Percentiles rank a stretch among this genome's conserved stretches.
phyloP scores from a whole-genome alignment of 2,888 invertebrate genomes.

The Drosophila kuntzei region DNA sequence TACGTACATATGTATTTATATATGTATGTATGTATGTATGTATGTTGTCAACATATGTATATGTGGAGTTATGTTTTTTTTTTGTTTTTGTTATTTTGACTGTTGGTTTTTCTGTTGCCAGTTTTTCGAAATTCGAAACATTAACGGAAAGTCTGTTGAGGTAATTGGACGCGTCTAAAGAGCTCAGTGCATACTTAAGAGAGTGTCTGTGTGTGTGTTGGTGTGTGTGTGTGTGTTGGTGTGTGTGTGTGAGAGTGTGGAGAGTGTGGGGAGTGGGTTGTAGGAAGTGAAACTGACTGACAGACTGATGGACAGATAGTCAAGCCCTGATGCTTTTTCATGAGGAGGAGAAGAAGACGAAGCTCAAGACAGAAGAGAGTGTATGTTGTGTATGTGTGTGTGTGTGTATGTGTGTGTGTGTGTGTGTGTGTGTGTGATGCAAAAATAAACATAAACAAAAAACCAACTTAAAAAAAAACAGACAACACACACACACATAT shows the following conservation, averaged over 20 bases:
- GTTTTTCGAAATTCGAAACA: conserved; percentile 74
- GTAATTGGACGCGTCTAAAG: conserved; percentile 77
- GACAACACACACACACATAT: not conserved
- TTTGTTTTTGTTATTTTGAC: conserved; percentile 11
- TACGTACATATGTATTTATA: conserved; percentile 3
- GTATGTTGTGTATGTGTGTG: not conserved
- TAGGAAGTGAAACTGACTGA: conserved; percentile 30
- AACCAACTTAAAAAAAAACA: not conserved
- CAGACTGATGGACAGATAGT: conserved; percentile 14
- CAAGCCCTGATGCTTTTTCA: conserved; percentile 17
- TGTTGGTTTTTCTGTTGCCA: conserved; percentile 62
- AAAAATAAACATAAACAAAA: conserved; percentile 3
- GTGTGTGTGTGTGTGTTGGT: conserved; percentile 5
- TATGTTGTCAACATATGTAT: conserved; percentile 1
- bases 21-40: conserved; percentile 8
- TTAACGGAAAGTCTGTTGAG: conserved; percentile 75
- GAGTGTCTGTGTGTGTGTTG: not conserved
- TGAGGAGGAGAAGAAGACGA: not conserved
- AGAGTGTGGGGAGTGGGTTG: not conserved
- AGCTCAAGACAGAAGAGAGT: conserved; percentile 6
- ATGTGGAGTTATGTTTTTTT: conserved; percentile 19
- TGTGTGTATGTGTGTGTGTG: conserved; percentile 3
- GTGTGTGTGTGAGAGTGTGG: not conserved
- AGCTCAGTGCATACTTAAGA: conserved; percentile 16
- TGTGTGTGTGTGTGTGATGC: not conserved